Evolutionary conservation across 2,113 vertebrate genomes (phyloP), one percentile per base, ranked within the genome.

Genomic region (Thinocorus orbignyianus): DNA sequence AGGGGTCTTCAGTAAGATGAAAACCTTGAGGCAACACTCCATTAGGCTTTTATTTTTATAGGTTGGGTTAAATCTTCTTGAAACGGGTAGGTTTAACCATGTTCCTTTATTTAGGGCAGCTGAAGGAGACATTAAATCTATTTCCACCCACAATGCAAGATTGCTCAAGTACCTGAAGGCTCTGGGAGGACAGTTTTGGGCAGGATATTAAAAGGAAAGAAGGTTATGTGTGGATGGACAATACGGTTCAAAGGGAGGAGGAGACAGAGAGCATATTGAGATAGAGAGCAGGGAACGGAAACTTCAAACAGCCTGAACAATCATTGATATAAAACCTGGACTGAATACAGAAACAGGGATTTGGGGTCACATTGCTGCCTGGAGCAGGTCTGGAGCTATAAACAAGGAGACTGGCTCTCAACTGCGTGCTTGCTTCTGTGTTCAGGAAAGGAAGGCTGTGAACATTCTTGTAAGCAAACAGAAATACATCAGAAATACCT

Each of bases 1-100:
- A 95, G 62, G 86, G n/a, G 61, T 84, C 93, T 92, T 88, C 42
- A 66, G 91, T 74, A 65, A 92, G 89, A 95, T 25, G 83, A 89
- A 94, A 96, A 93, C 95, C 96, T 93, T 66, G 77, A 91, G 96
- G 96, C 95, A 97, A 52, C 81, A 92, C 86, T 96, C 91, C 95
- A 96, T 95, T 96, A 95, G 66, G 88, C 65, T 96, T 91, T 96
- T 94, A 85, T 90, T 95, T 92, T 85, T 95, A 52, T 49, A 94
- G n/a, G 31, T 4, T 91, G 87, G 62, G 58, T 73, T 91, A 82
- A 96, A 93, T 44, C 78, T 89, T 86, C 86, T 79, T 65, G 61
- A 87, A 87, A 88, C 55, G n/a, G 49, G 91, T 77, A 62, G 44
- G 64, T 95, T 90, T 87, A 77, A 76, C 93, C 51, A 90, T 9